Conservation (phyloP, 1,140 invertebrate genomes). For the Paraescarpia echinospica region DNA sequence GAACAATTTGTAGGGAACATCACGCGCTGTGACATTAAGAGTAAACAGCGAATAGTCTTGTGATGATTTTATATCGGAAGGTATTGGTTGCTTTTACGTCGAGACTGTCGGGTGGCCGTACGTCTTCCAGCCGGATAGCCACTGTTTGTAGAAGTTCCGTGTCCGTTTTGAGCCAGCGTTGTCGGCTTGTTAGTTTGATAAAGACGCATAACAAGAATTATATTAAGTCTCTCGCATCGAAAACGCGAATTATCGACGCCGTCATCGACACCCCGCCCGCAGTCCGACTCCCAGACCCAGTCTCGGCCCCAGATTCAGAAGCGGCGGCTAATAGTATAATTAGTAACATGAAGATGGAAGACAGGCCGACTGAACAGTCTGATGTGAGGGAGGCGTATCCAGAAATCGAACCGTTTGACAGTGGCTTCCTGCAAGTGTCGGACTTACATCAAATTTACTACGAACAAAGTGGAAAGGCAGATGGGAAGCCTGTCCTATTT, state of each 20-base stretch:
- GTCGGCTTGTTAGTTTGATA: background rate
- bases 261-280: too few species aligned
- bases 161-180: background rate
- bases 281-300: too few species aligned
- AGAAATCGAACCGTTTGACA: conserved; percentile 48
- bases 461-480: conserved; percentile 51
- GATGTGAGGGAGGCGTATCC: conserved; percentile 39
- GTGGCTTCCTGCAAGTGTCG: conserved; percentile 46
- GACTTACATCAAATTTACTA: conserved; percentile 54
- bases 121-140: background rate
- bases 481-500: conserved; percentile 54
- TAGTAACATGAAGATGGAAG: background rate
- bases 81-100: background rate
- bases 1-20: background rate
- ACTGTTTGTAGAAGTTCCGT: background rate
- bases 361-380: background rate
- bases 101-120: background rate
- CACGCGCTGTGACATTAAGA: background rate
- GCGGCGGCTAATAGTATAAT: too few species aligned
- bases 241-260: background rate
- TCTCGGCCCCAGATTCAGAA: background rate
- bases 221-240: background rate
- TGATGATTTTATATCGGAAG: background rate
- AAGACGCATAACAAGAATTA: background rate
- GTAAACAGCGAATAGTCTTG: background rate